phyloP scores from a whole-genome alignment of 2,888 invertebrate genomes.

The Mesochorus sp. region DNA sequence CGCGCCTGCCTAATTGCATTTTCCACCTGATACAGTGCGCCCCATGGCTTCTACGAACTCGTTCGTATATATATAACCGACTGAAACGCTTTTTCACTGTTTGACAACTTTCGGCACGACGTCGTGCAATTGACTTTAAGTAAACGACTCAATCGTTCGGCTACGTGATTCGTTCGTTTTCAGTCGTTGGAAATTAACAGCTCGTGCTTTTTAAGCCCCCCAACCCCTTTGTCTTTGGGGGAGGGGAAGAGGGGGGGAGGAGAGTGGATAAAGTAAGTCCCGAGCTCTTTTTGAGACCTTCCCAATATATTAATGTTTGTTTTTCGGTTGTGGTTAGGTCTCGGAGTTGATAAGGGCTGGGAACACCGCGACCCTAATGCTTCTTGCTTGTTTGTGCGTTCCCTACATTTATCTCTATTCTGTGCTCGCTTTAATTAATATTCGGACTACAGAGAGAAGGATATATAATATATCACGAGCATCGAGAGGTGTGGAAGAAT shows the following conservation, averaged over 20 bases:
- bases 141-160: too few relatives aligned
- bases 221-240: too few relatives aligned
- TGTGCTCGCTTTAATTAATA: slow-evolving; percentile 21
- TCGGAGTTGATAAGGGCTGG: too few relatives aligned
- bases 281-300: too few relatives aligned
- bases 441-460: background rate
- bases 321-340: too few relatives aligned
- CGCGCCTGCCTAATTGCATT: slow-evolving; percentile 44
- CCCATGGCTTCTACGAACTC: background rate
- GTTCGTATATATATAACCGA: background rate
- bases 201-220: background rate
- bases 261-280: too few relatives aligned
- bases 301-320: too few relatives aligned
- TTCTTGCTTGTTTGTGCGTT: slow-evolving; percentile 17
- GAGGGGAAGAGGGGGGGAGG: too few relatives aligned
- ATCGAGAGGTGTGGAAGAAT: background rate
- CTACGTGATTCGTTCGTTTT: too few relatives aligned
- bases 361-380: too few relatives aligned
- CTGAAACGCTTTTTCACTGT: background rate
- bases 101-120: background rate
- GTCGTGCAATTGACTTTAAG: background rate
- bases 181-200: background rate
- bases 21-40: slow-evolving; percentile 51
- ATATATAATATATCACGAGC: background rate
- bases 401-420: background rate